Conservation (phyloP, 37 sponge, comb jelly and placozoan genomes). For the Spongilla lacustris region DNA sequence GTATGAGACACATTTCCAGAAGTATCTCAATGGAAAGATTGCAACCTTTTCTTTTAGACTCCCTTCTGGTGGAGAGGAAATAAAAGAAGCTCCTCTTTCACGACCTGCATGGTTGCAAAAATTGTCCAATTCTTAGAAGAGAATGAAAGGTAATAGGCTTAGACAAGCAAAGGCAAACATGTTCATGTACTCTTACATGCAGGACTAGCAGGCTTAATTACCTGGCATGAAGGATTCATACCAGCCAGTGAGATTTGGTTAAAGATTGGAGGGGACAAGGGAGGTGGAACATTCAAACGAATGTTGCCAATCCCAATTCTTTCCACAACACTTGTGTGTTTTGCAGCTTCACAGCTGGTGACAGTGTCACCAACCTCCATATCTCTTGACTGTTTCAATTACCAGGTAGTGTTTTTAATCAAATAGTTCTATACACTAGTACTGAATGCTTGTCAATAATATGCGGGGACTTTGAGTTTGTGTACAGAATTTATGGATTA, state of each 20-base stretch:
- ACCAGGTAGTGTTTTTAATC: neutral
- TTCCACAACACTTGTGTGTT: constrained; percentile 28
- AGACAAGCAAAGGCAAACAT: neutral
- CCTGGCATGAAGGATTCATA: constrained; percentile 55
- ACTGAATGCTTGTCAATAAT: neutral
- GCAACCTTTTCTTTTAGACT: constrained; percentile 5
- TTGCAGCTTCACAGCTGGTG: constrained; percentile 19
- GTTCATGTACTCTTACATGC: neutral
- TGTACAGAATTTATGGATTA: neutral
- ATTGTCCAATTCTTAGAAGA: neutral
- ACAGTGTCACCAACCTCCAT: constrained; percentile 33
- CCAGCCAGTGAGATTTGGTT: constrained; percentile 50
- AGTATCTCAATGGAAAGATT: neutral
- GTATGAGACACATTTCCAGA: neutral
- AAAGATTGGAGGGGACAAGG: constrained; percentile 56
- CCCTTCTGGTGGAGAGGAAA: constrained; percentile 1
- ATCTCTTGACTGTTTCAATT: constrained; percentile 18
- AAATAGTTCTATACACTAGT: neutral
- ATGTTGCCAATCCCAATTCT: constrained; percentile 30
- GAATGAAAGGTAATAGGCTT: neutral
- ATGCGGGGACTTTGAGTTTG: neutral
- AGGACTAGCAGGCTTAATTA: constrained; percentile 15
- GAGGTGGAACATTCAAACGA: constrained; percentile 44
- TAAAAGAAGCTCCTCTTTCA: constrained; percentile 21
- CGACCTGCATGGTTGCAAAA: constrained; percentile 1